These are phyloP conservation scores for Equus przewalskii DNA, from an alignment of 2,113 vertebrate genomes.

Conservation along the genomic window DNA sequence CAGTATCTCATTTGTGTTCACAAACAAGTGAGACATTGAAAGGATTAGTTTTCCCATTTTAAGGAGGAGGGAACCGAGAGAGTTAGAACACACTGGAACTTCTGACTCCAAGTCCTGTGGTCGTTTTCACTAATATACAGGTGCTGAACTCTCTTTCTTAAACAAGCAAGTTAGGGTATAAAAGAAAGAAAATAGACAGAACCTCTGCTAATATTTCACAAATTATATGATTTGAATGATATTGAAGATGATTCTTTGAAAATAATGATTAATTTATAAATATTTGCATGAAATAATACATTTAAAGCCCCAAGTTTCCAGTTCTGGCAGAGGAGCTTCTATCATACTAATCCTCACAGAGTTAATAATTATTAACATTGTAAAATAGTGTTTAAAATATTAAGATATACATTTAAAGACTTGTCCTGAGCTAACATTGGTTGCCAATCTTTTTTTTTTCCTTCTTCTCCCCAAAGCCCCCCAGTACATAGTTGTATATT, in stretches of 20 bases:
- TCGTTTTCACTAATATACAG: neutral
- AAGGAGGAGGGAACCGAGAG: neutral
- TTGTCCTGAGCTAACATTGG: too few species aligned
- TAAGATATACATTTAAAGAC: too few species aligned
- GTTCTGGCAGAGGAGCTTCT: neutral
- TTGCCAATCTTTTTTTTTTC: too few species aligned
- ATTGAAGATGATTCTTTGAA: neutral
- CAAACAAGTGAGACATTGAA: neutral
- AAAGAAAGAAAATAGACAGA: neutral
- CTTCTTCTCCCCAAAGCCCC: too few species aligned
- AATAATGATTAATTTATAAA: neutral
- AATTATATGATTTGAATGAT: neutral
- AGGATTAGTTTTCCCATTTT: neutral
- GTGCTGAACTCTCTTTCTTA: neutral
- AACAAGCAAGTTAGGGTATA: neutral
- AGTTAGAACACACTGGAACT: neutral
- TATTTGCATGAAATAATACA: neutral
- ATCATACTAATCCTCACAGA: neutral
- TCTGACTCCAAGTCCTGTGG: neutral
- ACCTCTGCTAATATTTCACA: neutral
- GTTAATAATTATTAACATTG: neutral
- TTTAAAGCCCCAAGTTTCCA: neutral
- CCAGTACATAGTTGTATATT: too few species aligned
- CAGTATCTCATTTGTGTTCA: neutral
- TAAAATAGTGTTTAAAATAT: neutral